These are phyloP conservation scores for Nomada ferruginata DNA, from an alignment of 2,888 invertebrate species.

Conservation along the genomic window DNA sequence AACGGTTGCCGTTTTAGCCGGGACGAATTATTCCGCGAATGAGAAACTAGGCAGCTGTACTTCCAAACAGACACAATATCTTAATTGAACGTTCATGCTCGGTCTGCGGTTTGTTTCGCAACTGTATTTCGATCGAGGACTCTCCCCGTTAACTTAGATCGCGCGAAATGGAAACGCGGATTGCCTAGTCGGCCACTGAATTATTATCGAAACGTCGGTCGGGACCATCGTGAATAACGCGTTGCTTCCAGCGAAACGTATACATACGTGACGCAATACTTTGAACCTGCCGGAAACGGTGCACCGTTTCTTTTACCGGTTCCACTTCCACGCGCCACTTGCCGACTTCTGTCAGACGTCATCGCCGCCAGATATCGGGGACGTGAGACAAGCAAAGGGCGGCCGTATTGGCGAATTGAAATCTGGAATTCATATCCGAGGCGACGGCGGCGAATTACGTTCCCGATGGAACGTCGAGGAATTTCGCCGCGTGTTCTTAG, in stretches of 20 bases:
- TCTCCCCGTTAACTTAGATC: slow-evolving; percentile 4
- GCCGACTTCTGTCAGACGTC: neutral
- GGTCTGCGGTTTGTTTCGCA: neutral
- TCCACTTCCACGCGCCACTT: neutral
- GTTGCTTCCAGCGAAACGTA: neutral
- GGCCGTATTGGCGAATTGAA: slow-evolving; percentile 40
- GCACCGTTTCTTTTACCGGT: neutral
- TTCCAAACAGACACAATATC: neutral
- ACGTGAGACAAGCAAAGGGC: slow-evolving; percentile 18
- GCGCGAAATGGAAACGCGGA: slow-evolving; percentile 10
- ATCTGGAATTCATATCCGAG: slow-evolving; percentile 45
- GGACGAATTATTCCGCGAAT: no score
- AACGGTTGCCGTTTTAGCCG: no score
- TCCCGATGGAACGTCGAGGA: slow-evolving; percentile 40
- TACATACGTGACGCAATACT: no score
- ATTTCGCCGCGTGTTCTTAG: neutral
- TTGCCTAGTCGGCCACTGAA: neutral
- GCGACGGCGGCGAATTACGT: slow-evolving; percentile 33
- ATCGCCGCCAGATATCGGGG: neutral
- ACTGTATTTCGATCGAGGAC: neutral
- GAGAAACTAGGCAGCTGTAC: no score
- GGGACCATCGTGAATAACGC: neutral
- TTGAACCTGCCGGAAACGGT: neutral
- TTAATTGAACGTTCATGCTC: slow-evolving; percentile 8
- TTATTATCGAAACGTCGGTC: neutral